Evolutionary conservation across 2,888 invertebrate genomes (phyloP).

Genomic region (Erebia aethiops): DNA sequence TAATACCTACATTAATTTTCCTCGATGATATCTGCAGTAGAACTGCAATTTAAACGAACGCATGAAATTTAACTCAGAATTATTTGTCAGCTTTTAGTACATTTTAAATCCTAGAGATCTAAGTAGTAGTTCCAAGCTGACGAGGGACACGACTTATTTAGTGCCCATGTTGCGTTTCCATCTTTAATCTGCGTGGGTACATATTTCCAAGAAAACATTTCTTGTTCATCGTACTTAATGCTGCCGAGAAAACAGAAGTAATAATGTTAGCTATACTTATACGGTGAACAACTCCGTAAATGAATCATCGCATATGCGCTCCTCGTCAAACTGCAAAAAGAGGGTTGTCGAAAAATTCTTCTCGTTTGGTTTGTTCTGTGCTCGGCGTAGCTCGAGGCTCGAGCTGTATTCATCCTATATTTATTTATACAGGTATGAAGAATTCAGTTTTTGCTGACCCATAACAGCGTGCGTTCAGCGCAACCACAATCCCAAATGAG

Average conservation of each 20-base stretch:
- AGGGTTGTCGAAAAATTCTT: constrained; percentile 79
- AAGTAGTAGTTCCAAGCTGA: constrained; percentile 61
- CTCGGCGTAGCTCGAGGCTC: constrained; percentile 53
- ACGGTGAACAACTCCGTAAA: constrained; percentile 77
- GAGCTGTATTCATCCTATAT: constrained; percentile 75
- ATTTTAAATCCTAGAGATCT: constrained; percentile 44
- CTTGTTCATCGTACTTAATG: constrained; percentile 76
- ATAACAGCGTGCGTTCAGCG: constrained; percentile 69
- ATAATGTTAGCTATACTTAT: constrained; percentile 79
- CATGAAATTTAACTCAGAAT: not conserved
- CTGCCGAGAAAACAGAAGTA: constrained; percentile 80
- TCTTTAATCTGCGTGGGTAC: constrained; percentile 81
- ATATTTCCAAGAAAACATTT: constrained; percentile 81
- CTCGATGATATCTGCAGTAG: not conserved
- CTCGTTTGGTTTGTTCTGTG: constrained; percentile 68
- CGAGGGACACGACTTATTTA: constrained; percentile 77
- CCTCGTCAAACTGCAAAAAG: constrained; percentile 77
- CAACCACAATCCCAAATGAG: constrained; percentile 61
- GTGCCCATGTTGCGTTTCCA: constrained; percentile 78
- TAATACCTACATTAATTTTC: not conserved
- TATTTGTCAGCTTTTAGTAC: not conserved
- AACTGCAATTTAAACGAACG: not conserved
- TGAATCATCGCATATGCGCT: constrained; percentile 81
- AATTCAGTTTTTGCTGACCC: constrained; percentile 69
- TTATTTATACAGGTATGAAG: constrained; percentile 80